Conservation (phyloP, 2,888 invertebrate genomes). For the Lamellibrachia columna region DNA sequence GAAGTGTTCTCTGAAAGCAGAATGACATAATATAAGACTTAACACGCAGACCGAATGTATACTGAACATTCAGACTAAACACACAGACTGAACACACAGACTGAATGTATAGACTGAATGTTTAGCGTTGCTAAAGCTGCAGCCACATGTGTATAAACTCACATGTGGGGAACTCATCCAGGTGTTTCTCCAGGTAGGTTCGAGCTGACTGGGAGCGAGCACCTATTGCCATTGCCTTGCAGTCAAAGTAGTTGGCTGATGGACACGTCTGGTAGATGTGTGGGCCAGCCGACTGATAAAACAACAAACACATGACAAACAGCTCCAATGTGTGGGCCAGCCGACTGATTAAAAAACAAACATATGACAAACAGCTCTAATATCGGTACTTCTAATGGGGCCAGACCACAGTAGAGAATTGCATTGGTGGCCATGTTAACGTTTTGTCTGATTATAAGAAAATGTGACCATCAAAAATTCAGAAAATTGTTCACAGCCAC, state of each 20-base stretch:
- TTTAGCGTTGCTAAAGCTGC: background rate
- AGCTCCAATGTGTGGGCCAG: no score
- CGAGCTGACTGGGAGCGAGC: slow-evolving; percentile 96
- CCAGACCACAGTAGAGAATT: no score
- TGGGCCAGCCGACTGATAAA: slow-evolving; percentile 73
- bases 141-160: slow-evolving; percentile 39
- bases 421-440: no score
- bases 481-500: no score
- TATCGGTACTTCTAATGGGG: background rate
- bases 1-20: no score
- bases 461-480: no score
- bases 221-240: slow-evolving; percentile 98
- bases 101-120: background rate
- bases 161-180: slow-evolving; percentile 76
- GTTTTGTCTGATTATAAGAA: no score
- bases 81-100: background rate
- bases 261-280: slow-evolving; percentile 97
- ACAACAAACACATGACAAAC: no score
- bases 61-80: background rate
- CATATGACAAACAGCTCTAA: no score
- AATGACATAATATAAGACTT: no score
- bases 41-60: no score
- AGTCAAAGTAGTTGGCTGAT: slow-evolving; percentile 96
- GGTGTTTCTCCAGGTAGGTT: slow-evolving; percentile 94
- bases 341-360: no score